These are phyloP conservation scores for Ochlodes sylvanus DNA, from an alignment of 2,888 invertebrate species.

Conservation along the genomic window DNA sequence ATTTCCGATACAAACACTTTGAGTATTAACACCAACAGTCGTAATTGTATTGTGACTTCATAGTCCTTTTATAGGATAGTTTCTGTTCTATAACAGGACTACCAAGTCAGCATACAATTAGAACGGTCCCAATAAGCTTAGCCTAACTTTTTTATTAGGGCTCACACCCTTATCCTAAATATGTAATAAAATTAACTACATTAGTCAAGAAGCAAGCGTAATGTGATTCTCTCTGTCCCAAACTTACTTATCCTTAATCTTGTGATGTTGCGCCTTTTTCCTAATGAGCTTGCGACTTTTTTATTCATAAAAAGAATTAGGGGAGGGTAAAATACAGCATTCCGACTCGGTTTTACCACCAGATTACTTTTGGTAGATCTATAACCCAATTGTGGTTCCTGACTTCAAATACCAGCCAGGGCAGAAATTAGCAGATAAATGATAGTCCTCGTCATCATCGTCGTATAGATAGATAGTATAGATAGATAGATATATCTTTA, in stretches of 20 bases:
- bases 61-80: too few species aligned
- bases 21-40: too few species aligned
- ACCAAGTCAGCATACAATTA: background rate
- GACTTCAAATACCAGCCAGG: too few species aligned
- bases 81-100: too few species aligned
- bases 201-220: slow-evolving; percentile 6
- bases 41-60: too few species aligned
- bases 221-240: slow-evolving; percentile 5
- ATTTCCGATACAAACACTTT: too few species aligned
- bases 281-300: slow-evolving; percentile 8
- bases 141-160: background rate
- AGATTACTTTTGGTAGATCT: background rate
- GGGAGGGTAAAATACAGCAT: background rate
- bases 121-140: background rate
- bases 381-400: background rate
- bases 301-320: slow-evolving; percentile 6
- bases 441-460: too few species aligned
- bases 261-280: slow-evolving; percentile 10
- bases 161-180: background rate
- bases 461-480: too few species aligned
- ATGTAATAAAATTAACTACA: background rate
- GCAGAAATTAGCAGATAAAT: too few species aligned
- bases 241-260: slow-evolving; percentile 6
- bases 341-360: background rate
- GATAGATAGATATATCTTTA: too few species aligned